Evolutionary conservation across 2,797 vertebrate genomes (phyloP).

Genomic region (Falco novaeseelandiae): DNA sequence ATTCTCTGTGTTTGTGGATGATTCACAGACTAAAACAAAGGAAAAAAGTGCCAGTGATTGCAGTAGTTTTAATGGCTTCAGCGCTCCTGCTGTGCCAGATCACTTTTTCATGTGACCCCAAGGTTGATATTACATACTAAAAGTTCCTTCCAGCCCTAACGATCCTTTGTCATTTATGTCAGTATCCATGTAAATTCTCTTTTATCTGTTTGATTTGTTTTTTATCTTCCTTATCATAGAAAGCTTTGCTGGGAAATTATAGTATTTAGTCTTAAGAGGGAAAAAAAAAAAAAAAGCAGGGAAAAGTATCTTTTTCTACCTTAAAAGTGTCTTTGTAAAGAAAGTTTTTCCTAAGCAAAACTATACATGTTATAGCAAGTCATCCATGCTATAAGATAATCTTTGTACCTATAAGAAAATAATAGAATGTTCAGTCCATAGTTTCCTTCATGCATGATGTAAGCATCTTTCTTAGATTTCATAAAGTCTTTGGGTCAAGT

Average conservation of each 20-base stretch:
- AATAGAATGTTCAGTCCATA: neutral
- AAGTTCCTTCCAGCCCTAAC: neutral
- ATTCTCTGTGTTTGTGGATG: neutral
- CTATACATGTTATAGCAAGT: neutral
- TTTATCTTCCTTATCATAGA: neutral
- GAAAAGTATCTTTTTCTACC: neutral
- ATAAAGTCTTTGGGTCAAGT: neutral
- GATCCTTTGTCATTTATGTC: neutral
- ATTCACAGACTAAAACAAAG: neutral
- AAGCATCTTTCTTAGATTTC: neutral
- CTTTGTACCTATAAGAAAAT: neutral
- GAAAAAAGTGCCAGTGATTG: neutral
- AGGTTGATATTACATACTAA: neutral
- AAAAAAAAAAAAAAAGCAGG: neutral
- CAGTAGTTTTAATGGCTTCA: neutral
- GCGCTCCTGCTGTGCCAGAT: neutral
- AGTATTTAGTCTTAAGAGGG: neutral
- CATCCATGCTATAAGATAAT: neutral
- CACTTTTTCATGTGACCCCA: neutral
- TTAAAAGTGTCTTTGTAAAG: neutral
- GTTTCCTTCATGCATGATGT: neutral
- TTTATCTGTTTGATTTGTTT: neutral
- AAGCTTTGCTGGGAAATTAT: neutral
- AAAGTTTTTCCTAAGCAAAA: neutral
- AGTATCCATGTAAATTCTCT: neutral